Conservation (phyloP, 2,888 invertebrate species). For the Carpatolechia fugitivella region DNA sequence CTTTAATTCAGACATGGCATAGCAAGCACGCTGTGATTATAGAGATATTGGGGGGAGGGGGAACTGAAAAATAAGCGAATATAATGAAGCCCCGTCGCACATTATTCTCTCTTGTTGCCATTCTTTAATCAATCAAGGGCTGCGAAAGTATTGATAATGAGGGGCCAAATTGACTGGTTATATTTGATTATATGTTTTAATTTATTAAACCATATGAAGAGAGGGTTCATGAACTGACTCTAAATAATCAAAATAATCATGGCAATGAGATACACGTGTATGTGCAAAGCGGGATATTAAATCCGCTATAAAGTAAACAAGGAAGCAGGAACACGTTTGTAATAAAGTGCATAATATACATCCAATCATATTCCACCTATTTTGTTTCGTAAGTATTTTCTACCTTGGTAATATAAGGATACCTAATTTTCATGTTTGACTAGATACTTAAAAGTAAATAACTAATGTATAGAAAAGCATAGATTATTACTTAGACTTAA, state of each 20-base stretch:
- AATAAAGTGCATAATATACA: no score
- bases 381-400: no score
- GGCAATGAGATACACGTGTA: no score
- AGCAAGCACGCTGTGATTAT: constrained; percentile 55
- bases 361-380: no score
- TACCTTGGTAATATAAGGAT: no score
- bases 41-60: constrained; percentile 43
- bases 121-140: constrained; percentile 59
- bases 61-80: constrained; percentile 51
- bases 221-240: background rate
- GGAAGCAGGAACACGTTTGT: no score
- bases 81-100: constrained; percentile 54
- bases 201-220: background rate
- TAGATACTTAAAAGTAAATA: no score
- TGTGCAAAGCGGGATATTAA: no score
- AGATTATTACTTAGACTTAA: no score
- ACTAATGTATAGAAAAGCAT: no score
- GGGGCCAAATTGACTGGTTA: constrained; percentile 14
- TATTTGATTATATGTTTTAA: constrained; percentile 4
- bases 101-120: constrained; percentile 47
- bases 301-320: background rate
- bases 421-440: no score
- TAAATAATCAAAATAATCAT: background rate
- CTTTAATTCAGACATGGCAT: constrained; percentile 57
- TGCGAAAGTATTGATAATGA: constrained; percentile 36